These are phyloP conservation scores for Engraulis encrasicolus DNA, from an alignment of 2,113 vertebrate genomes.

Conservation along the genomic window DNA sequence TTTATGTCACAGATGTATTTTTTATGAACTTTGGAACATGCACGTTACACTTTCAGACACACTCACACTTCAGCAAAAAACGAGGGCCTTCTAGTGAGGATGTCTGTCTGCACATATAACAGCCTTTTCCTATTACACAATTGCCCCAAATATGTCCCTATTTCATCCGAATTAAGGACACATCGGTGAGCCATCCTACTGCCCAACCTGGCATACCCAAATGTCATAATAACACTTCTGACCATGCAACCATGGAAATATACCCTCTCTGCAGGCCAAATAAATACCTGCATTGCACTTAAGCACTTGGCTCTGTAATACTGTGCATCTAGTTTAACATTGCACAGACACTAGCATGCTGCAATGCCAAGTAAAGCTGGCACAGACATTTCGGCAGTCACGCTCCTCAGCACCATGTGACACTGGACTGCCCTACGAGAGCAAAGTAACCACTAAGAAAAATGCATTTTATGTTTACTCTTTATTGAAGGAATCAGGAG, in stretches of 20 bases:
- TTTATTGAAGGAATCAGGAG: no score
- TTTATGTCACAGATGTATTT: slow-evolving; percentile 44
- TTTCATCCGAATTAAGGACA: neutral
- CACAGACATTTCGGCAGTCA: neutral
- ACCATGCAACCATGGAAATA: neutral
- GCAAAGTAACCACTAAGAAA: no score
- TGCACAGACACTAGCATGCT: neutral
- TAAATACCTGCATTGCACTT: neutral
- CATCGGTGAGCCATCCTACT: neutral
- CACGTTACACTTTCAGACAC: slow-evolving; percentile 6
- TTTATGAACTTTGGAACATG: slow-evolving; percentile 42
- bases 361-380: neutral
- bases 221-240: neutral
- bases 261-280: neutral
- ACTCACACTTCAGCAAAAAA: neutral
- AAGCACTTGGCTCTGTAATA: neutral
- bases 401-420: no score
- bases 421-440: no score
- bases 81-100: neutral
- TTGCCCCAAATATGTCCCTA: neutral
- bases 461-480: no score
- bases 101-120: neutral
- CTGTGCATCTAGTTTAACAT: neutral
- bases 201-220: neutral
- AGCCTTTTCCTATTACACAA: neutral